These are phyloP conservation scores for Manduca sexta DNA, from an alignment of 1,140 invertebrate genomes.

Conservation along the genomic window DNA sequence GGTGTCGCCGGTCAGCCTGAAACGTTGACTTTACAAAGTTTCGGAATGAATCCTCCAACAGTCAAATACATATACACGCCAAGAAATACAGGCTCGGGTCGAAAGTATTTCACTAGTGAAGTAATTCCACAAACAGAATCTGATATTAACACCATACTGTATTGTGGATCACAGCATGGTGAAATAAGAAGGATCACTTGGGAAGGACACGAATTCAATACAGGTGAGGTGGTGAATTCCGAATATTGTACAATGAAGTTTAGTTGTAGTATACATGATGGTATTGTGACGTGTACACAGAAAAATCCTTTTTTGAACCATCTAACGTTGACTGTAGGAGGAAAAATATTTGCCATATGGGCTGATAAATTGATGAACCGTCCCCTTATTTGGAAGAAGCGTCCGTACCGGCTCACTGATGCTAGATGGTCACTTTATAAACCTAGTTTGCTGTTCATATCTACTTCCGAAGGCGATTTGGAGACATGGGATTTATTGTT, in stretches of 20 bases:
- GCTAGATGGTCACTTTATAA: constrained; percentile 62
- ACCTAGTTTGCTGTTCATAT: constrained; percentile 56
- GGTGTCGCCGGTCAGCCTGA: constrained; percentile 57
- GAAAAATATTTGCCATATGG: constrained; percentile 67
- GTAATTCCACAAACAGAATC: constrained; percentile 50
- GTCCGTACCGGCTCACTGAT: constrained; percentile 51
- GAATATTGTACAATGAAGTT: constrained; percentile 68
- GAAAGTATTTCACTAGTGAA: constrained; percentile 58
- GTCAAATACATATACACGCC: constrained; percentile 45
- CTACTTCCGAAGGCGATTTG: constrained; percentile 54
- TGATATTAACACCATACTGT: constrained; percentile 51
- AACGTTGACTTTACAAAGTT: constrained; percentile 52
- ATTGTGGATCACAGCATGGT: constrained; percentile 66
- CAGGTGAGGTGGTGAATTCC: constrained; percentile 72
- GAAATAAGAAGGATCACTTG: constrained; percentile 72
- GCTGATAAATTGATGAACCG: constrained; percentile 40
- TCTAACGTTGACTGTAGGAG: constrained; percentile 69
- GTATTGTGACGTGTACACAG: constrained; percentile 73
- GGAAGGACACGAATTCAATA: constrained; percentile 77
- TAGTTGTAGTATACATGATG: constrained; percentile 77
- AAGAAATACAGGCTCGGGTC: constrained; percentile 56
- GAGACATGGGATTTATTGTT: constrained; percentile 63
- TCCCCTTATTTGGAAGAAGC: constrained; percentile 60
- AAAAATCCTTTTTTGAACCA: constrained; percentile 74
- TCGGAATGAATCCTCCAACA: constrained; percentile 46